These are phyloP conservation scores for Acrocephalus kingi DNA, from an alignment of 2,113 vertebrate genomes.

Conservation along the genomic window DNA sequence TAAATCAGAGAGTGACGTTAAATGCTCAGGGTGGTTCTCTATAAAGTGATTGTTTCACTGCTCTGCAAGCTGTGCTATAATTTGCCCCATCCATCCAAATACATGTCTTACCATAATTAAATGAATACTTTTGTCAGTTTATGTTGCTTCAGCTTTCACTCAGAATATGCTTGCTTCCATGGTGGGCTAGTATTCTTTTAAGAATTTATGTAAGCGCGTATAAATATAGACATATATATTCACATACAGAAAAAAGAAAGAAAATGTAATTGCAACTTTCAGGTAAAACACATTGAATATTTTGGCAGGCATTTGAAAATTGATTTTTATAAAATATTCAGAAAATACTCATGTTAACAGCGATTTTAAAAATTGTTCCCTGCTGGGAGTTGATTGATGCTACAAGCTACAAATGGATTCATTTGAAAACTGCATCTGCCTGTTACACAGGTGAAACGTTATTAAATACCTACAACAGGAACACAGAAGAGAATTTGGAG, in stretches of 20 bases:
- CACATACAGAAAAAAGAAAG: neutral
- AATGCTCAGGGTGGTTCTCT: constrained; percentile 31
- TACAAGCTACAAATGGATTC: neutral
- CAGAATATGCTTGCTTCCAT: neutral
- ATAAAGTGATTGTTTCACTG: constrained; percentile 30
- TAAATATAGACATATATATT: neutral
- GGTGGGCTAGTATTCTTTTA: neutral
- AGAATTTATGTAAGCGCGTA: neutral
- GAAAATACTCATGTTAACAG: constrained; percentile 10
- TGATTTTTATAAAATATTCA: constrained; percentile 51
- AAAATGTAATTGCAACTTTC: neutral
- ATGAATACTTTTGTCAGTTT: constrained; percentile 36
- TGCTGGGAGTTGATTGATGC: constrained; percentile 3
- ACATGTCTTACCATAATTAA: constrained; percentile 29
- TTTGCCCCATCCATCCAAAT: constrained; percentile 52
- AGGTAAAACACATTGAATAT: neutral
- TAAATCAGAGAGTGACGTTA: constrained; percentile 12
- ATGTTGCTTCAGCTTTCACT: constrained; percentile 34
- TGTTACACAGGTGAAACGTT: neutral
- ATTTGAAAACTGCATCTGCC: neutral
- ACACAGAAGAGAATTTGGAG: neutral
- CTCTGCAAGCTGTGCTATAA: constrained; percentile 32
- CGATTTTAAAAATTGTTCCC: neutral
- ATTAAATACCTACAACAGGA: neutral
- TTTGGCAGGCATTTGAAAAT: constrained; percentile 31